Conservation (phyloP, 1,140 invertebrate species). For the Anastrepha ludens region DNA sequence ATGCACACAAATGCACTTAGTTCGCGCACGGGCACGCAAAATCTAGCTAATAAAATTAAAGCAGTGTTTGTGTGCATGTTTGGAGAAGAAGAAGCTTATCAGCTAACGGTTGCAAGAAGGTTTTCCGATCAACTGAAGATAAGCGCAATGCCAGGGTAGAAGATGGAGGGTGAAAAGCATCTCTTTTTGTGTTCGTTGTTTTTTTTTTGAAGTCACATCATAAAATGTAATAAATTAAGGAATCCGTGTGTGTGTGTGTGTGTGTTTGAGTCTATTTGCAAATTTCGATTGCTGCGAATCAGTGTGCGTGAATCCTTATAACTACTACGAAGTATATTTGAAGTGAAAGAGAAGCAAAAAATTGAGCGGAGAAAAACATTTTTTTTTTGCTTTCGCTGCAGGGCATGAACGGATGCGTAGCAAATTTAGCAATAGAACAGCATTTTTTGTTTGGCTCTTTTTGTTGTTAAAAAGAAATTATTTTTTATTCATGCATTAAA, state of each 20-base stretch:
- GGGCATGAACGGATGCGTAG: neutral
- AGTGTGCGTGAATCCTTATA: slow-evolving; percentile 1
- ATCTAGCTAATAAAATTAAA: slow-evolving; percentile 44
- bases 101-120: neutral
- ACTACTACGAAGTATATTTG: neutral
- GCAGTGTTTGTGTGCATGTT: neutral
- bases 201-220: slow-evolving; percentile 3
- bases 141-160: neutral
- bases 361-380: neutral
- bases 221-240: slow-evolving; percentile 34
- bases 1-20: neutral
- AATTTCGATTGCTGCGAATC: neutral
- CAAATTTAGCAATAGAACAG: neutral
- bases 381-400: neutral
- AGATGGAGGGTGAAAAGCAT: neutral
- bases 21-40: slow-evolving; percentile 20
- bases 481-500: slow-evolving; percentile 57
- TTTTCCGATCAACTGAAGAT: slow-evolving; percentile 47
- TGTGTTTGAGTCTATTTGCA: neutral
- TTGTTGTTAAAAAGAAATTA: slow-evolving; percentile 11
- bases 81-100: slow-evolving; percentile 1
- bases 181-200: too few relatives aligned
- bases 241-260: neutral
- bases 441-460: slow-evolving; percentile 7
- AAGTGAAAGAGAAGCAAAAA: neutral